These are phyloP conservation scores for Proterorhinus semilunaris DNA, from an alignment of 2,113 vertebrate genomes.

Conservation along the genomic window DNA sequence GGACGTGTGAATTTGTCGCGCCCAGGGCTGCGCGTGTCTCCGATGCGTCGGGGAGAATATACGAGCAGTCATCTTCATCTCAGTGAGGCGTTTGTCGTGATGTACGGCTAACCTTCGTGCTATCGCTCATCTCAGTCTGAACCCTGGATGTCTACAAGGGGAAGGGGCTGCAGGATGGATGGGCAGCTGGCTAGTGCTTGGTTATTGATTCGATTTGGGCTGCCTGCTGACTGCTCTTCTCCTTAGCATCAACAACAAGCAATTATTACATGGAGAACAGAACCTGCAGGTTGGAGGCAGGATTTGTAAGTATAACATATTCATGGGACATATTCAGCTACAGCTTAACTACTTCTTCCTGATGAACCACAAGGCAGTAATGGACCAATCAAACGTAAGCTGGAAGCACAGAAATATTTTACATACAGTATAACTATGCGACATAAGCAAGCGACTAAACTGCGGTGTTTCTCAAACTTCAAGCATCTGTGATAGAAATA, in stretches of 20 bases:
- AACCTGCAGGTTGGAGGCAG: neutral
- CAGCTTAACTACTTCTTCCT: neutral
- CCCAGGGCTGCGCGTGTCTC: neutral
- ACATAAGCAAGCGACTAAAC: neutral
- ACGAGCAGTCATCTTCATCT: constrained; percentile 22
- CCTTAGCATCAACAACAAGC: constrained; percentile 46
- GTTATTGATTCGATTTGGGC: constrained; percentile 59
- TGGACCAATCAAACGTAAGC: too few relatives aligned
- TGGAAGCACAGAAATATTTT: neutral
- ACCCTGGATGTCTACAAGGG: constrained; percentile 51
- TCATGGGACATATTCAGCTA: too few relatives aligned
- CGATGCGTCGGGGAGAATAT: constrained; percentile 10
- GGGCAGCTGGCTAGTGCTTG: constrained; percentile 42
- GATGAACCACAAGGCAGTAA: neutral
- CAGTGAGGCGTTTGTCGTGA: constrained; percentile 38
- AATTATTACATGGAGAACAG: constrained; percentile 55
- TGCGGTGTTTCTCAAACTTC: neutral
- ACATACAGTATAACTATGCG: neutral
- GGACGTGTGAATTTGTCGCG: constrained; percentile 10
- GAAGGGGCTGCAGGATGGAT: constrained; percentile 58
- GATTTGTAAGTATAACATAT: neutral
- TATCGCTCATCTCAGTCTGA: constrained; percentile 52
- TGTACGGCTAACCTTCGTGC: constrained; percentile 49
- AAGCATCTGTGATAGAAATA: neutral
- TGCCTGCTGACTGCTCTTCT: constrained; percentile 48